Evolutionary conservation across 2,888 invertebrate genomes (phyloP).

Genomic region (Strigamia crassipes): DNA sequence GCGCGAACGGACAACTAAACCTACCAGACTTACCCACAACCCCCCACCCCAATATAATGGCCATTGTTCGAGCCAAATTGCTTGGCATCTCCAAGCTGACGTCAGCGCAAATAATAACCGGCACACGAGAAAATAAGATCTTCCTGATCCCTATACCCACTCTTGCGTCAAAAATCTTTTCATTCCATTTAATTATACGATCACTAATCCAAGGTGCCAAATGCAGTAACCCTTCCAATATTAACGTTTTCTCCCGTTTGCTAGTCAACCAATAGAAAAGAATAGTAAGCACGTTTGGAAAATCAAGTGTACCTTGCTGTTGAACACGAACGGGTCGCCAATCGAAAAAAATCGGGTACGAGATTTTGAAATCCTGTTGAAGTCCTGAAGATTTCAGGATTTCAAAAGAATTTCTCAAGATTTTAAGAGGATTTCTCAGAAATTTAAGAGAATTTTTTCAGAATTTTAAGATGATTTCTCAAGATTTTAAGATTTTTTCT

Average conservation of each 20-base stretch:
- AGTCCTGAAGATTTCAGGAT: no score
- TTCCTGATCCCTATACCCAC: conserved; percentile 5
- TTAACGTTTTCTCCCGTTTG: background rate
- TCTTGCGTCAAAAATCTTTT: conserved; percentile 34
- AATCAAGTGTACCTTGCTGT: no score
- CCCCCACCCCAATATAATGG: conserved; percentile 27
- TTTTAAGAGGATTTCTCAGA: no score
- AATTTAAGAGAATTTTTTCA: no score
- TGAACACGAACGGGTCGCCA: no score
- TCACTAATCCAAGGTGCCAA: background rate
- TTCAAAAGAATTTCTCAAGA: no score
- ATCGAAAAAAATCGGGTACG: no score
- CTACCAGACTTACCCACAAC: conserved; percentile 35
- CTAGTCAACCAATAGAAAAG: no score
- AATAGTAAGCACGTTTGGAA: no score
- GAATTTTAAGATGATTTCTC: no score
- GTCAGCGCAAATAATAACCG: conserved; percentile 31
- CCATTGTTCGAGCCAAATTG: conserved; percentile 40
- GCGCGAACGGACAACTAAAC: conserved; percentile 40
- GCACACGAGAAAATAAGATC: conserved; percentile 18
- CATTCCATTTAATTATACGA: conserved; percentile 18
- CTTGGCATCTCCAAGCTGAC: conserved; percentile 35
- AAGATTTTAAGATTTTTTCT: no score
- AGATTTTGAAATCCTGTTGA: no score
- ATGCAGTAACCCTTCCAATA: background rate